These are phyloP conservation scores for Xenopus petersii DNA, from an alignment of 2,797 vertebrate genomes.

Conservation along the genomic window DNA sequence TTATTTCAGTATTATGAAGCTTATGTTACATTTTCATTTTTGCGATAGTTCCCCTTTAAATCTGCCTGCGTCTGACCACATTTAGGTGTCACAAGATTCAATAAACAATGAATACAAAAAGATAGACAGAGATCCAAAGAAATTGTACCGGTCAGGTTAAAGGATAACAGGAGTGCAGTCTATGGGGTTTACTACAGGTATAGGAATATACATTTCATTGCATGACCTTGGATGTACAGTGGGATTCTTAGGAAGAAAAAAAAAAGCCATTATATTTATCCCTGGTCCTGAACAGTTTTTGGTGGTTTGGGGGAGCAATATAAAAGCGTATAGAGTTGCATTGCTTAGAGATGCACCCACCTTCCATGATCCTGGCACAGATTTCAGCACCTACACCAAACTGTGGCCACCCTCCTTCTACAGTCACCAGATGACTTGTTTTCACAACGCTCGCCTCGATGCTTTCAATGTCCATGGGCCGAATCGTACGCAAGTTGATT, in stretches of 20 bases:
- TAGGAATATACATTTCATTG: no score
- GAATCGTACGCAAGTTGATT: constrained; percentile 86
- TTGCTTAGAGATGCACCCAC: constrained; percentile 59
- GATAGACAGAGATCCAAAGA: no score
- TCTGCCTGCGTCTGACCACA: no score
- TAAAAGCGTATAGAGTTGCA: not conserved
- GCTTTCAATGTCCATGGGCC: constrained; percentile 84
- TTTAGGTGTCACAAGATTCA: no score
- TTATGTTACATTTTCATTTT: no score
- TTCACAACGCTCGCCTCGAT: constrained; percentile 90
- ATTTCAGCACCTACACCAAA: constrained; percentile 94
- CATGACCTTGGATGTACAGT: not conserved
- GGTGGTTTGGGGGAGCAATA: not conserved
- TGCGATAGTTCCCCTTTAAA: no score
- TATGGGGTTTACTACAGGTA: no score
- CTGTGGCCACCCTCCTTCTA: constrained; percentile 97
- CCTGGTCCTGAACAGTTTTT: not conserved
- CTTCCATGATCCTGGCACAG: constrained; percentile 94
- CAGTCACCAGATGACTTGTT: constrained; percentile 90
- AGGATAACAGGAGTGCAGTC: no score
- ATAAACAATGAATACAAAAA: no score
- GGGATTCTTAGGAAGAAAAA: not conserved
- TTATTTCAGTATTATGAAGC: no score
- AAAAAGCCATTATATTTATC: not conserved
- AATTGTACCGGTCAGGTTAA: no score